Percentiles rank a stretch among this genome's conserved stretches.
Evolutionary conservation across 2,797 vertebrate genomes (phyloP).

Genomic region (Anguilla pacifica): DNA sequence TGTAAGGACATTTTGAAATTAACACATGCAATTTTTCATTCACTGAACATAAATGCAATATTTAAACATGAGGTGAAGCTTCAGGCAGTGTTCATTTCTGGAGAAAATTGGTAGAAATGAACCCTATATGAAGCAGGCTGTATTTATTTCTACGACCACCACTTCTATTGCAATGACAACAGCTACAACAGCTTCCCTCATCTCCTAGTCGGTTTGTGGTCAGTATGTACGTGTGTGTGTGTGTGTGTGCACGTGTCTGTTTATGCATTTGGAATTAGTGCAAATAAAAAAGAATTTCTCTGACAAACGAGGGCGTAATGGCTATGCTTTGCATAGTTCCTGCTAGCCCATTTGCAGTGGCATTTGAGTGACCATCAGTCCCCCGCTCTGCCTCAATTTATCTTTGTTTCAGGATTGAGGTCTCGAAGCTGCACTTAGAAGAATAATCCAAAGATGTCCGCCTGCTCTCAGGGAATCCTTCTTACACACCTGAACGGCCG

Average conservation of each 20-base stretch:
- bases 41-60: not conserved
- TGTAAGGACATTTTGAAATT: not conserved
- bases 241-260: not conserved
- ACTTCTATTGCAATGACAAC: not conserved
- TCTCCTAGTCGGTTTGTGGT: not conserved
- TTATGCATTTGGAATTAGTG: not conserved
- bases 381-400: conserved; percentile 30
- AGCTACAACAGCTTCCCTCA: not conserved
- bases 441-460: conserved; percentile 34
- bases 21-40: not conserved
- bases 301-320: not conserved
- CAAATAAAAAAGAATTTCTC: not conserved
- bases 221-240: not conserved
- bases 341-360: not conserved
- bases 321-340: not conserved
- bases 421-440: conserved; percentile 39
- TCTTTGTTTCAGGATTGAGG: conserved; percentile 30
- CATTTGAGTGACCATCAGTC: not conserved
- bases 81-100: not conserved
- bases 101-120: not conserved
- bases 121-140: not conserved
- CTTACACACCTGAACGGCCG: not conserved
- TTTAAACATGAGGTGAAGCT: not conserved
- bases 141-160: not conserved
- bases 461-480: not conserved